Evolutionary conservation across 2,797 vertebrate genomes (phyloP), one percentile per base, ranked within the genome.

Genomic region (Gymnopithys bicolor): DNA sequence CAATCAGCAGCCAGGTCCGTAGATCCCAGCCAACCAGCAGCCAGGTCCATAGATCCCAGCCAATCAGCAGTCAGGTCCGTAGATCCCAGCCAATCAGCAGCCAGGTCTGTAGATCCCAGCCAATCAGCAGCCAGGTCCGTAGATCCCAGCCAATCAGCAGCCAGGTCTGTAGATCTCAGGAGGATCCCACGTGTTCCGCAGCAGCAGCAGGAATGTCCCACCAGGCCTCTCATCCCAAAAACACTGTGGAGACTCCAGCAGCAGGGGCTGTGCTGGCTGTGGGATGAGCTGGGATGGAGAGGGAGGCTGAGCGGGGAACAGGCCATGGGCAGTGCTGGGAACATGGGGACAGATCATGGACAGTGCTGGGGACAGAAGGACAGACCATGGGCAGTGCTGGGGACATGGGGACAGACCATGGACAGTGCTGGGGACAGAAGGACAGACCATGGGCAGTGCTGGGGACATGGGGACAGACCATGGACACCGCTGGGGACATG

Each of bases 111-210:
- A 46, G 30, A 55, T 35, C n/a, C 15, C 78, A 35, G 19, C 27
- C 67, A 83, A 63, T 64, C 19, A 48, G 2, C 15, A n/a, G 1
- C 1, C 32, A 5, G 46, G 5, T 5, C 1, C 6, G 3, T 2
- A 49, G 11, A 27, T 3, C 22, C 7, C 13, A 71, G 51, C 68
- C 51, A 71, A 55, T 71, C 17, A 71, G 6, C n/a, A 16, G 5
- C 5, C 21, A 14, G n/a, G 14, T 33, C 8, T 4, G 5, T 46
- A 46, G 30, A n/a, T 35, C n/a, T 12, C 78, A 35, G 19, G 35
- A 17, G 33, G 22, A 2, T 37, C 22, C 53, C 25, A 2, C 45
- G 10, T 49, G 49, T 16, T 25, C 49, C 14, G 39, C 39, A 39
- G 39, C 13, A 39, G 39, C 39, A 39, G 39, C 39, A 39, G 39